These are phyloP conservation scores for Rhombomys opimus DNA, from an alignment of 2,113 vertebrate species.

Conservation along the genomic window DNA sequence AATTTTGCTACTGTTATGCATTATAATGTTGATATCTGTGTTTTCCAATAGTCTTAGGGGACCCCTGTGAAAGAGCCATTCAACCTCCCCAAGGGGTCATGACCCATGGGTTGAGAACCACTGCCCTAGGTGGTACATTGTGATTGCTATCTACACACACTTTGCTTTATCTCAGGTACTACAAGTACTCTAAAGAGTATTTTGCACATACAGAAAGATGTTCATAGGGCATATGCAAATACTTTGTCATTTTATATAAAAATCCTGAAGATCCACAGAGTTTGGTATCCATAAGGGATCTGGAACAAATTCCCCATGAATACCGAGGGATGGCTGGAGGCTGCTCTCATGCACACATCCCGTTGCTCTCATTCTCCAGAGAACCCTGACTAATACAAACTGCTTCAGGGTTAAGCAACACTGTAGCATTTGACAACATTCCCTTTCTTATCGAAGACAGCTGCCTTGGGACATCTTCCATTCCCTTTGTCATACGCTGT, in stretches of 20 bases:
- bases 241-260: background rate
- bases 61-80: background rate
- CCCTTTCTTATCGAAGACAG: constrained; percentile 52
- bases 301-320: background rate
- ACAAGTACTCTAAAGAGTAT: background rate
- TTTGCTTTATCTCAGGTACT: background rate
- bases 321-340: background rate
- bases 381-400: background rate
- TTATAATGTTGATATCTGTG: background rate
- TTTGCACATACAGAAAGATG: background rate
- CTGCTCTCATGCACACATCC: background rate
- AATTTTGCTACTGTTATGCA: background rate
- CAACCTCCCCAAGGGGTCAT: background rate
- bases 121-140: background rate
- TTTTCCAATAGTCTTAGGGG: background rate
- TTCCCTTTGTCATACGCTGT: background rate
- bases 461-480: background rate
- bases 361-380: background rate
- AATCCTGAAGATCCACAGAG: background rate
- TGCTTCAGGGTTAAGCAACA: constrained; percentile 8
- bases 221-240: background rate
- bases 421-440: constrained; percentile 6
- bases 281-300: background rate
- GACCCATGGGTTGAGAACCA: background rate
- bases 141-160: background rate